Evolutionary conservation across 2,888 invertebrate genomes (phyloP), one percentile per base, ranked within the genome.

Genomic region (Bombylius discolor): DNA sequence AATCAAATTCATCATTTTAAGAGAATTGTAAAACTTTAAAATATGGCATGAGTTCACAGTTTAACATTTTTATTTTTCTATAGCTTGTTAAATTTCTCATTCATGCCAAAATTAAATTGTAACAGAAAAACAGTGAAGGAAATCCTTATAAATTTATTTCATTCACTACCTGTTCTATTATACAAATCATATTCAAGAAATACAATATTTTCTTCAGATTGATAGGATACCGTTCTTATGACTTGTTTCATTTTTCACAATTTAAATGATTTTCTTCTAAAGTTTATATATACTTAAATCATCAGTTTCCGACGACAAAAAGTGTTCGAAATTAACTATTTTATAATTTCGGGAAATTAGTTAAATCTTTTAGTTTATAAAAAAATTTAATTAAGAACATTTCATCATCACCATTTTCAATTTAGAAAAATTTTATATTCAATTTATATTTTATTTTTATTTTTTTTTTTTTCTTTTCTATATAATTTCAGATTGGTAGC

Each of bases 401-500:
- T 23, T 23, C 23, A 23, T 23, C 23, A 23, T 23, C 23, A 51
- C 42, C n/a, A n/a, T n/a, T n/a, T n/a, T n/a, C n/a, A 52, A 50
- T 49, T 5, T 49, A 54, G 49, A 32, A 31, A 54, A 45, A 14
- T 7, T 14, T 45, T 45, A 11, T 13, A 33, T 47, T 39, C 32
- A 39, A 7, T 47, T 36, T 23, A 48, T 39, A 31, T 31, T 32
- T 53, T 53, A 23, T 31, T 31, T 4, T 39, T 42, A 11, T 42
- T 42, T 11, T 5, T 36, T 36, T 36, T 36, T 36, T 42, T 11
- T 42, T 34, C 9, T 31, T 47, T 36, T 65, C 1, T 23, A 23
- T 23, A 61, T 61, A 71, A 58, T 79, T 68, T 34, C 75, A 85
- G 85, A 78, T 80, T 91, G 72, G 85, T 90, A 66, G 83, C 83